These are phyloP conservation scores for Latrodectus hesperus DNA, from an alignment of 2,888 invertebrate genomes.

Conservation along the genomic window DNA sequence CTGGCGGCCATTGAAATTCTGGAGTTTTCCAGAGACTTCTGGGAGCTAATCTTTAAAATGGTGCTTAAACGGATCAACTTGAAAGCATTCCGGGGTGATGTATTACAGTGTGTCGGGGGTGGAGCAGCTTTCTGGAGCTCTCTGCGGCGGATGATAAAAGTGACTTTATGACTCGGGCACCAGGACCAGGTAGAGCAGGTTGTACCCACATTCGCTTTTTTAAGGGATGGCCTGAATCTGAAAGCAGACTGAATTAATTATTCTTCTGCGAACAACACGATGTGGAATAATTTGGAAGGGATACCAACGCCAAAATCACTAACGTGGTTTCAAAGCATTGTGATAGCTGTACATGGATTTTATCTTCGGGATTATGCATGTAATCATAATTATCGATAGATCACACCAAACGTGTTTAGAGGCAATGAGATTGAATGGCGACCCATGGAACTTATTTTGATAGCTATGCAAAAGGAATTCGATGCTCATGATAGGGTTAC, in stretches of 20 bases:
- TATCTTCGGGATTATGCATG: too few species aligned
- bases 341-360: too few species aligned
- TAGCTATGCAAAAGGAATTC: too few species aligned
- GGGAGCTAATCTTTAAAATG: constrained; percentile 61
- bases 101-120: constrained; percentile 34
- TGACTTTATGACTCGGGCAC: constrained; percentile 4
- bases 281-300: too few species aligned
- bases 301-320: too few species aligned
- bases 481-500: too few species aligned
- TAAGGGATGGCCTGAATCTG: not conserved
- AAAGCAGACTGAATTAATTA: not conserved
- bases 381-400: too few species aligned
- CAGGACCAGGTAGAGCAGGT: not conserved
- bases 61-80: constrained; percentile 59
- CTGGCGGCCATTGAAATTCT: constrained; percentile 32
- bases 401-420: too few species aligned
- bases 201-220: not conserved
- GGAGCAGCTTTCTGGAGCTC: not conserved
- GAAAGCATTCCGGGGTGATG: constrained; percentile 51
- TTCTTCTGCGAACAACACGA: too few species aligned
- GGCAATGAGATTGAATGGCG: too few species aligned
- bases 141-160: constrained; percentile 20
- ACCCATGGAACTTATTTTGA: too few species aligned
- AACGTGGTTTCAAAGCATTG: too few species aligned
- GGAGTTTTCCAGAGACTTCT: constrained; percentile 33